These are phyloP conservation scores for Alectura lathami DNA, from an alignment of 2,113 vertebrate species.

Conservation along the genomic window DNA sequence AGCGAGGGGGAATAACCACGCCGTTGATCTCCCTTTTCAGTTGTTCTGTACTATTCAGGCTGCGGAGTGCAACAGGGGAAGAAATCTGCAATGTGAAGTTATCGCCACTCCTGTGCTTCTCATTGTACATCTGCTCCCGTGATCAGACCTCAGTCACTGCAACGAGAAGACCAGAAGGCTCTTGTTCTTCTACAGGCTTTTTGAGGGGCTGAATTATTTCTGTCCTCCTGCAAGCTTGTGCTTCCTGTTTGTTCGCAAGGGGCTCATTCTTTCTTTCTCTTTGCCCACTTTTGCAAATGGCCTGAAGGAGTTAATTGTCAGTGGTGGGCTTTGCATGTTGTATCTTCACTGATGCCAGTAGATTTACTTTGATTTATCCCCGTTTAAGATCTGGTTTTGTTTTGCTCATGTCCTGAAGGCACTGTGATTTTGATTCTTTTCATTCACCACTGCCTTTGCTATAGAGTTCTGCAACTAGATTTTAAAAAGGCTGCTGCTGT, in stretches of 20 bases:
- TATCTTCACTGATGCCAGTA: not conserved
- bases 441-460: not conserved
- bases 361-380: not conserved
- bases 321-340: not conserved
- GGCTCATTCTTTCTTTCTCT: not conserved
- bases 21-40: not conserved
- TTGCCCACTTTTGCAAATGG: not conserved
- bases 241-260: not conserved
- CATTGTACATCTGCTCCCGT: not conserved
- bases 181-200: not conserved
- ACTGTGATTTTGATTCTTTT: not conserved
- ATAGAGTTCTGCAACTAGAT: not conserved
- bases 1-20: not conserved
- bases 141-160: accelerated
- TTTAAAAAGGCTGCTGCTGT: not conserved
- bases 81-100: not conserved
- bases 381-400: not conserved
- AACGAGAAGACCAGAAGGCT: not conserved
- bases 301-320: not conserved
- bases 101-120: not conserved
- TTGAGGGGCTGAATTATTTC: not conserved
- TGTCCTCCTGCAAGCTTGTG: not conserved
- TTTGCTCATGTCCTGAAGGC: not conserved
- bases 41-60: not conserved
- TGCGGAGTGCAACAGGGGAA: not conserved